Evolutionary conservation across 2,888 invertebrate species (phyloP), one percentile per base, ranked within the genome.

Genomic region (Drosophila diplacantha): DNA sequence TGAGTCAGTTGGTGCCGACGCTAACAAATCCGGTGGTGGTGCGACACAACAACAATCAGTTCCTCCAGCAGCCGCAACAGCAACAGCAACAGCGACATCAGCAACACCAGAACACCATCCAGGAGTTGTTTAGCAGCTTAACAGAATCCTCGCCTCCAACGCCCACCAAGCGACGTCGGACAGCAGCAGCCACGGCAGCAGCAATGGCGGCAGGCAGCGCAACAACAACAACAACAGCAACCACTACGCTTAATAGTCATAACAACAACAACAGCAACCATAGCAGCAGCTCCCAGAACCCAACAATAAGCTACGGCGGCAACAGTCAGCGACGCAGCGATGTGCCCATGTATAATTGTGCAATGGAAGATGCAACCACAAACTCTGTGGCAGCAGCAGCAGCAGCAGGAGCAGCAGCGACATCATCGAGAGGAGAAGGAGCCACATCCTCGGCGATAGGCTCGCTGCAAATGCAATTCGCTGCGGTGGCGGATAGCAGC

Each of bases 331-430:
- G 78, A 81, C 85, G 85, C 75, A 86, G 85, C 75, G 87, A 88
- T 81, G 87, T 87, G 56, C 75, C 86, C 72, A 87, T 88, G 86
- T 85, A 81, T 69, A 85, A 87, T 76, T 87, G 87, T 87, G 86
- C 88, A 85, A 86, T 87, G 80, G 84, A 84, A 66, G 83, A 79
- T 53, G 67, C 62, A 31, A 50, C 73, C 37, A 54, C 66, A 57
- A 43, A 72, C 35, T 43, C 59, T 41, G 59, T 14, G 35, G 46
- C 47, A 37, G 20, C 47, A 24, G 18, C 32, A 41, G 24, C 8
- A 41, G n/a, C 8, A 29, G 22, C 43, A 16, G 12, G 26, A 41
- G n/a, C 22, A 41, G 39, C 8, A 2, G 16, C 49, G 14, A n/a
- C 56, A 18, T 39, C 75, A 18, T 39, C 75, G 32, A 31, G 61